Conservation (phyloP, 2,113 vertebrate species). For the Leptobrachium leishanense region DNA sequence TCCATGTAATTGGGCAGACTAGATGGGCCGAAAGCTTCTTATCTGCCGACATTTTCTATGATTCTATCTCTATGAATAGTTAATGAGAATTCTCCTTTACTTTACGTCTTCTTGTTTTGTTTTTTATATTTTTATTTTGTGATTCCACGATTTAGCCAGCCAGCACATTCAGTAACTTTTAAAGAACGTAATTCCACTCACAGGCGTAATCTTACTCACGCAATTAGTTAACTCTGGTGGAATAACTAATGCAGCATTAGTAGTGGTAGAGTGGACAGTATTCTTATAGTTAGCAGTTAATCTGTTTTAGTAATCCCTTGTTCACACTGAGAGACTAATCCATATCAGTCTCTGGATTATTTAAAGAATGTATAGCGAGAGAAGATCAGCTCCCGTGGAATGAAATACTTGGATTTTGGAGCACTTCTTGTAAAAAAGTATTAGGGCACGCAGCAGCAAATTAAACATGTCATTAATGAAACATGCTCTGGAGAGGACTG, state of each 20-base stretch:
- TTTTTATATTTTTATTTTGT: background rate
- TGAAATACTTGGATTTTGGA: conserved; percentile 36
- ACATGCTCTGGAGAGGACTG: background rate
- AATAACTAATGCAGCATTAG: conserved; percentile 49
- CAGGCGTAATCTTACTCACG: conserved; percentile 41
- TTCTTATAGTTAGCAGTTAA: conserved; percentile 48
- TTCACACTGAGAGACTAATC: conserved; percentile 50
- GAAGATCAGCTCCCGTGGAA: conserved; percentile 44
- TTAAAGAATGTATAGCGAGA: conserved; percentile 38
- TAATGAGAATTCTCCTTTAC: too few relatives aligned
- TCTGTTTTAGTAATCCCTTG: conserved; percentile 49
- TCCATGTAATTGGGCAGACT: too few relatives aligned
- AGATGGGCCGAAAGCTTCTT: too few relatives aligned
- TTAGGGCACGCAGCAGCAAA: conserved; percentile 25
- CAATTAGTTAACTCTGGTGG: conserved; percentile 48
- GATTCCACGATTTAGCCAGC: conserved; percentile 28
- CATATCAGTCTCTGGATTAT: conserved; percentile 47
- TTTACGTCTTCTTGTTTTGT: too few relatives aligned
- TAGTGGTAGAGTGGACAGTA: conserved; percentile 45
- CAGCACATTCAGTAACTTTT: conserved; percentile 38
- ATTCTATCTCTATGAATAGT: too few relatives aligned
- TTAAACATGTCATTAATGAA: conserved; percentile 27
- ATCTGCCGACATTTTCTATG: too few relatives aligned
- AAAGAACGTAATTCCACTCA: conserved; percentile 42
- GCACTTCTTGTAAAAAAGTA: conserved; percentile 35